These are phyloP conservation scores for Pocillopora grandis DNA, from an alignment of 92 coral and sea anemone genomes.

Conservation along the genomic window DNA sequence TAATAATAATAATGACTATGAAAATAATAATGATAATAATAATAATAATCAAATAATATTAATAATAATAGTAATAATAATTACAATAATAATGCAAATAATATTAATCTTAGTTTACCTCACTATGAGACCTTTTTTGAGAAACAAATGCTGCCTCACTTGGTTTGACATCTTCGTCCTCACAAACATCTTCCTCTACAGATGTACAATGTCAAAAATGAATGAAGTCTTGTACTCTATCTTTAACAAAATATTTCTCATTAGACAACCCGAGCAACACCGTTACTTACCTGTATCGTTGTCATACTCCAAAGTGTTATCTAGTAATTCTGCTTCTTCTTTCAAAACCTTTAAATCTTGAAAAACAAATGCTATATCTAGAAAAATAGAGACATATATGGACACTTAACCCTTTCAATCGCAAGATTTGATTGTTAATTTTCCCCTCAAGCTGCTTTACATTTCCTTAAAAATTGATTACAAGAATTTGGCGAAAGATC, in stretches of 20 bases:
- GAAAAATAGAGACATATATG: background rate
- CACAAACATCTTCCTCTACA: conserved; percentile 36
- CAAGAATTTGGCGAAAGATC: too few species aligned
- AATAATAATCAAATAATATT: too few species aligned
- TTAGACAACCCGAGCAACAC: background rate
- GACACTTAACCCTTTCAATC: background rate
- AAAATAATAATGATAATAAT: too few species aligned
- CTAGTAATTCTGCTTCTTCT: conserved; percentile 56
- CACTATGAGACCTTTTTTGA: conserved; percentile 28
- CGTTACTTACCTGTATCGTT: conserved; percentile 31
- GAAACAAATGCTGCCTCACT: background rate
- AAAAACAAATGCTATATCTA: conserved; percentile 79
- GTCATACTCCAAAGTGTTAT: conserved; percentile 64
- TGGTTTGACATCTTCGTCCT: background rate
- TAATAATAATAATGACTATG: too few species aligned
- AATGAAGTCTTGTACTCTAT: too few species aligned
- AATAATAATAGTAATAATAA: too few species aligned
- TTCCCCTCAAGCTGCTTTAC: too few species aligned
- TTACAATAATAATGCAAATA: too few species aligned
- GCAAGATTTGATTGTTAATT: too few species aligned
- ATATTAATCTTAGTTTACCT: background rate
- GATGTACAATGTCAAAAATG: background rate
- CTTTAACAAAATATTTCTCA: too few species aligned
- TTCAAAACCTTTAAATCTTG: conserved; percentile 63
- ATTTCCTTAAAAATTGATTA: too few species aligned